Base-by-base conservation (phyloP, 2,888 invertebrate genomes). In the Lacanobia wlatinum region DNA sequence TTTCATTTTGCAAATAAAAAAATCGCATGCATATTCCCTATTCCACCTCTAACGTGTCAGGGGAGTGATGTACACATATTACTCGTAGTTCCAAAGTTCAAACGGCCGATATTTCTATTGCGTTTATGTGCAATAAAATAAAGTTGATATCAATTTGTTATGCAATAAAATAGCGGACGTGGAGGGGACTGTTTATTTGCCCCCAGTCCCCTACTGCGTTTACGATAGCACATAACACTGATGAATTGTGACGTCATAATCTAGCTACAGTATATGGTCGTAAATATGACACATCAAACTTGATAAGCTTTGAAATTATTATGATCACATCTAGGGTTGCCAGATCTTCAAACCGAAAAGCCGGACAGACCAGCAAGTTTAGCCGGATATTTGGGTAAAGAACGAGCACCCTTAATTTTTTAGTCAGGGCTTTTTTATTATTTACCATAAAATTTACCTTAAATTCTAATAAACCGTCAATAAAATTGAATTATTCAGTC, bases 181-280 rank as follows among this genome's bases (percentile, higher is more conserved):
- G 48, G 65, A 69, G 84, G 86, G 85, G 78, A 66, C 79, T 59
- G 61, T 72, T 75, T 78, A 64, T 82, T 55, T 71, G 48, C n/a
- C 75, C 72, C 73, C 48, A 53, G 74, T 73, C 66, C 71, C 67
- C 18, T 60, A 59, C 65, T 78, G 43, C 60, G 46, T 23, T 69
- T 40, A 77, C 66, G 59, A 76, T 65, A 28, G 23, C 40, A 52
- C 10, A 40, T 34, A 50, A 28, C 28, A 59, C 16, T 59, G 16
- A 56, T 60, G 14, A 28, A 28, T 21, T 56, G 52, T 62, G 34
- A 18, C 64, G 60, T 75, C 60, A 68, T 38, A 38, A 48, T 18
- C 18, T 38, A 28, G 55, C 38, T 61, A 38, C 46, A 59, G 23
- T 59, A 52, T 23, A 40, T 12, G 8, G 18, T 53, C 46, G 12